Evolutionary conservation across 2,113 vertebrate species (phyloP).

Genomic region (Gymnocephalus cernua): DNA sequence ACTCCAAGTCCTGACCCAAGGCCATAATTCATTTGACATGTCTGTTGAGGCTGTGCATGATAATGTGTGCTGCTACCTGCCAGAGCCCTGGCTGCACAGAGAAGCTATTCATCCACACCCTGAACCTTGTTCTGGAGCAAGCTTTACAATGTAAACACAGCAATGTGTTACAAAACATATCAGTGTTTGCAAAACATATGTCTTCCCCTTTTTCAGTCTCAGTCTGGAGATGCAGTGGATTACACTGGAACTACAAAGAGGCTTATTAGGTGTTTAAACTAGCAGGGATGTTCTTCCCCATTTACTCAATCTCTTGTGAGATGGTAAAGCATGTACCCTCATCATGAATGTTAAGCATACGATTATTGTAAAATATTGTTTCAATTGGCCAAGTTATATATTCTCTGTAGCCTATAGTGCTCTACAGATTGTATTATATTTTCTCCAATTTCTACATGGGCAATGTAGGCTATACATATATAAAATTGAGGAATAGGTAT

Average conservation of each 20-base stretch:
- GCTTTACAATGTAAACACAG: constrained; percentile 76
- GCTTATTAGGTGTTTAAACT: constrained; percentile 1
- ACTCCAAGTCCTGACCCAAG: constrained; percentile 38
- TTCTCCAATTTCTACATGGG: not conserved
- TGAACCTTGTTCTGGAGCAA: constrained; percentile 54
- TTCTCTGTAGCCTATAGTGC: not conserved
- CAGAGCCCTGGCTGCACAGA: constrained; percentile 67
- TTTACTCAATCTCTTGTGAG: not conserved
- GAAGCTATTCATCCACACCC: constrained; percentile 74
- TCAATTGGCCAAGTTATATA: not conserved
- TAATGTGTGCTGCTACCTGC: constrained; percentile 64
- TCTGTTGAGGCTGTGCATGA: constrained; percentile 60
- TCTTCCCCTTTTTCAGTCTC: constrained; percentile 14
- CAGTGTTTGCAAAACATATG: constrained; percentile 64
- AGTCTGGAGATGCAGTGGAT: constrained; percentile 13
- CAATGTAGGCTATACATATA: not conserved
- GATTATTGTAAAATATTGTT: not conserved
- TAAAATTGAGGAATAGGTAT: not conserved
- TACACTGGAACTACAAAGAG: not conserved
- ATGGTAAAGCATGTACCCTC: not conserved
- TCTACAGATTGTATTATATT: not conserved
- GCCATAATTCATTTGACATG: constrained; percentile 65
- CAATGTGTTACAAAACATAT: constrained; percentile 73
- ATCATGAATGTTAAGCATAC: not conserved
- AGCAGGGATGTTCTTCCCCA: not conserved